Conservation (phyloP, 2,888 invertebrate genomes). For the Eupithecia centaureata region DNA sequence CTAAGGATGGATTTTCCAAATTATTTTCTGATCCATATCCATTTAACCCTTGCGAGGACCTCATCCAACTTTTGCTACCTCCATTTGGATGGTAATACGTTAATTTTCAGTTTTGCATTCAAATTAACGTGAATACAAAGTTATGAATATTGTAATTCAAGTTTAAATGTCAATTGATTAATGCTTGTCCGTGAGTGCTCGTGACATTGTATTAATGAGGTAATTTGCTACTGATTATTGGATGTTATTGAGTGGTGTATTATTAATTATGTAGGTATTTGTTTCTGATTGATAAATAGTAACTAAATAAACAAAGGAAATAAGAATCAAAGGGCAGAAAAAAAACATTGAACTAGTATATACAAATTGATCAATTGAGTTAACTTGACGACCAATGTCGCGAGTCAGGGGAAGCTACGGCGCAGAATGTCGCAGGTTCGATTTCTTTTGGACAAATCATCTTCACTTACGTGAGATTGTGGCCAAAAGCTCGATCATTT, state of each 20-base stretch:
- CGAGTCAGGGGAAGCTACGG: too few relatives aligned
- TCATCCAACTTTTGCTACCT: slow-evolving; percentile 72
- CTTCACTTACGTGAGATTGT: too few relatives aligned
- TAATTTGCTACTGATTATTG: slow-evolving; percentile 44
- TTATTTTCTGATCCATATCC: not conserved
- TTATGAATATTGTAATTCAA: slow-evolving; percentile 77
- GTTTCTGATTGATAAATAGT: not conserved
- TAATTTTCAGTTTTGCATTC: slow-evolving; percentile 80
- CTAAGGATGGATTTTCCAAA: not conserved
- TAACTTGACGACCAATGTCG: too few relatives aligned
- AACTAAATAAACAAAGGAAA: not conserved
- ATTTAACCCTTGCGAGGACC: slow-evolving; percentile 41
- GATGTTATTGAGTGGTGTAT: slow-evolving; percentile 24
- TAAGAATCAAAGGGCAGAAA: too few relatives aligned
- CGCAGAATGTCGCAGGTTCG: too few relatives aligned
- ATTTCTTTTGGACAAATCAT: too few relatives aligned
- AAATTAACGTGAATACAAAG: slow-evolving; percentile 61
- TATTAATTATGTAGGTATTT: not conserved
- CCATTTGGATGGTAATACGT: slow-evolving; percentile 81
- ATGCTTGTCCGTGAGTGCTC: slow-evolving; percentile 57
- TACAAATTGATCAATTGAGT: too few relatives aligned
- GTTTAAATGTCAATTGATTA: slow-evolving; percentile 69
- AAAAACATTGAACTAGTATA: too few relatives aligned
- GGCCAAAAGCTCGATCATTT: too few relatives aligned
- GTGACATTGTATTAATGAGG: slow-evolving; percentile 54